Evolutionary conservation across 2,113 vertebrate species (phyloP).

Genomic region (Romanogobio albipinnatus): DNA sequence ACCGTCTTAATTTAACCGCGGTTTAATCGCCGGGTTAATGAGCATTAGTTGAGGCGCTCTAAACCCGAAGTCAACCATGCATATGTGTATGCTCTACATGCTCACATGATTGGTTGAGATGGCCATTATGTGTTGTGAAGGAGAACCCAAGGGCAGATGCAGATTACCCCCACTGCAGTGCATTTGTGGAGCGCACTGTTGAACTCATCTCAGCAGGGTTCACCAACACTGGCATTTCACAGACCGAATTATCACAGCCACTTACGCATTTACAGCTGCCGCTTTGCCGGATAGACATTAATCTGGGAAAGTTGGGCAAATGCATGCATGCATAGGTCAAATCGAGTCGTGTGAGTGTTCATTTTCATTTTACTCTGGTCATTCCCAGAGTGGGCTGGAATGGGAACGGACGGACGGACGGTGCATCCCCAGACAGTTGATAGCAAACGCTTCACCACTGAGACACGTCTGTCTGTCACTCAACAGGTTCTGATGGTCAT

Average conservation of each 20-base stretch:
- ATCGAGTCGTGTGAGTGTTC: neutral
- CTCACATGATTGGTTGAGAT: neutral
- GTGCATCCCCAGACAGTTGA: neutral
- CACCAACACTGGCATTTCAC: neutral
- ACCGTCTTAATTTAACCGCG: neutral
- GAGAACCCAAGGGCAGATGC: conserved; percentile 74
- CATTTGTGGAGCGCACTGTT: conserved; percentile 3
- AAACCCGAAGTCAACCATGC: neutral
- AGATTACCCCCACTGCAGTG: conserved; percentile 42
- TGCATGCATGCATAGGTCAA: conserved; percentile 1
- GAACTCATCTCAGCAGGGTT: conserved; percentile 8
- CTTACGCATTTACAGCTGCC: neutral
- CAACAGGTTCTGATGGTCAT: neutral
- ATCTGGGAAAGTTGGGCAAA: neutral
- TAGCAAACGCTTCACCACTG: neutral
- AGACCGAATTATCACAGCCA: neutral
- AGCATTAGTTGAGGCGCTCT: neutral
- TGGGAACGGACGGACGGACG: conserved; percentile 1
- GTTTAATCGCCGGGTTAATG: neutral
- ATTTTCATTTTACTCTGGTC: neutral
- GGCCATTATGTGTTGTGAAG: conserved; percentile 66
- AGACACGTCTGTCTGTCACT: neutral
- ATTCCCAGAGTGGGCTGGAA: neutral
- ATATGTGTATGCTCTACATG: neutral
- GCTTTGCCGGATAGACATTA: neutral